Evolutionary conservation across 2,113 vertebrate species (phyloP).

Genomic region (Trachemys scripta): DNA sequence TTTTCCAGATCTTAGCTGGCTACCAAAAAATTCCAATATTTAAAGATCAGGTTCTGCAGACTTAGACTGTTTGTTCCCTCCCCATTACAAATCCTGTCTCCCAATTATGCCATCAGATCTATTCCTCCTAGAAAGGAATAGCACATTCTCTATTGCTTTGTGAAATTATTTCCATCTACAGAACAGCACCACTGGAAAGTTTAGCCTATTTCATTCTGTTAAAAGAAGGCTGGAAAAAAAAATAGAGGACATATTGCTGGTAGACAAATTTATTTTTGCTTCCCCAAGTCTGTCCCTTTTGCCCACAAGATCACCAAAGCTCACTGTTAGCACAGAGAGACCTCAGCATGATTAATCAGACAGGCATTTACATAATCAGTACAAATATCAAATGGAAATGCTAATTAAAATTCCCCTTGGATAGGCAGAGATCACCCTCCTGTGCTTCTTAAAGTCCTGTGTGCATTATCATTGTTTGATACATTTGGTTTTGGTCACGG

Average conservation of each 20-base stretch:
- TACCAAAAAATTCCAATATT: not conserved
- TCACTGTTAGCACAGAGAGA: not conserved
- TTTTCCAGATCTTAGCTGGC: not conserved
- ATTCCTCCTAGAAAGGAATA: rapidly evolving
- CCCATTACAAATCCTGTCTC: not conserved
- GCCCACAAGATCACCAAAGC: not conserved
- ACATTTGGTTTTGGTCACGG: not conserved
- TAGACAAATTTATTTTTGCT: not conserved
- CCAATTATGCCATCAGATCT: not conserved
- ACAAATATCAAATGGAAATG: not conserved
- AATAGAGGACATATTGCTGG: rapidly evolving
- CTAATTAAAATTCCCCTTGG: conserved; percentile 29
- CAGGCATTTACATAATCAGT: not conserved
- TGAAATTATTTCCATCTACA: not conserved
- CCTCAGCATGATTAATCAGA: not conserved
- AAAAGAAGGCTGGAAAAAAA: not conserved
- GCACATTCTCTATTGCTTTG: not conserved
- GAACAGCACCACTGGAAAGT: rapidly evolving
- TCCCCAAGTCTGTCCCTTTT: not conserved
- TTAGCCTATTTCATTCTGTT: not conserved
- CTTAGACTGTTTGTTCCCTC: not conserved
- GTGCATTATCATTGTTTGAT: not conserved
- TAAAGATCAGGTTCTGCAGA: not conserved
- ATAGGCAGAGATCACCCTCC: not conserved
- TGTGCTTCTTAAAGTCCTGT: not conserved